Evolutionary conservation across 30 jellyfish, hydroid and myxozoan species (phyloP).

Genomic region (Rhopilema esculentum): DNA sequence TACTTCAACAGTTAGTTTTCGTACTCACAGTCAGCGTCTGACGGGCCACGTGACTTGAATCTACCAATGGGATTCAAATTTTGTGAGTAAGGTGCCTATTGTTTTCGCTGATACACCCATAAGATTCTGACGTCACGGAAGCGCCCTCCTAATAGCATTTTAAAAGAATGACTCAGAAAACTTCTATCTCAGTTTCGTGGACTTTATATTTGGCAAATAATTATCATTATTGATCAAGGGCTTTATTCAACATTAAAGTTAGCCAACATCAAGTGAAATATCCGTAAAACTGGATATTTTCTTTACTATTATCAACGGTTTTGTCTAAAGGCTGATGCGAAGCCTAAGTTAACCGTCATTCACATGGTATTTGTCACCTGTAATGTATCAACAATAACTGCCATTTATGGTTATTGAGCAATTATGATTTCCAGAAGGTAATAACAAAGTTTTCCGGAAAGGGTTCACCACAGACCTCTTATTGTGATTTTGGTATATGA

Average conservation of each 20-base stretch:
- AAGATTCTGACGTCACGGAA: constrained; percentile 49
- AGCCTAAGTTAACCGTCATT: background rate
- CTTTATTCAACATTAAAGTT: no score
- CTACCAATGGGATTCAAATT: constrained; percentile 39
- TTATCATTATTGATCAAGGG: no score
- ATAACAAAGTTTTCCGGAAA: background rate
- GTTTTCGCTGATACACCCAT: constrained; percentile 64
- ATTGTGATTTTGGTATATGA: background rate
- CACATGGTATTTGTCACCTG: constrained; percentile 40
- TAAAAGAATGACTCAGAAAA: background rate
- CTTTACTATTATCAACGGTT: background rate
- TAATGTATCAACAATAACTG: constrained; percentile 35
- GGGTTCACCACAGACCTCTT: background rate
- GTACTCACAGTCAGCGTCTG: constrained; percentile 80
- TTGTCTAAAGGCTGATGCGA: background rate
- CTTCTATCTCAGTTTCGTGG: no score
- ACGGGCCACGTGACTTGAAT: constrained; percentile 46
- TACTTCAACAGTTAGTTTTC: constrained; percentile 67
- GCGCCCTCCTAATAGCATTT: constrained; percentile 22
- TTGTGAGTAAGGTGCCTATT: constrained; percentile 58
- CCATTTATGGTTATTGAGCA: constrained; percentile 19
- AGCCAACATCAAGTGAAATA: background rate
- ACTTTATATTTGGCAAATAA: no score
- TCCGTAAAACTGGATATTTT: background rate
- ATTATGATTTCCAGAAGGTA: background rate